Conservation (phyloP, 2,797 vertebrate genomes). For the Spondyliosoma cantharus region DNA sequence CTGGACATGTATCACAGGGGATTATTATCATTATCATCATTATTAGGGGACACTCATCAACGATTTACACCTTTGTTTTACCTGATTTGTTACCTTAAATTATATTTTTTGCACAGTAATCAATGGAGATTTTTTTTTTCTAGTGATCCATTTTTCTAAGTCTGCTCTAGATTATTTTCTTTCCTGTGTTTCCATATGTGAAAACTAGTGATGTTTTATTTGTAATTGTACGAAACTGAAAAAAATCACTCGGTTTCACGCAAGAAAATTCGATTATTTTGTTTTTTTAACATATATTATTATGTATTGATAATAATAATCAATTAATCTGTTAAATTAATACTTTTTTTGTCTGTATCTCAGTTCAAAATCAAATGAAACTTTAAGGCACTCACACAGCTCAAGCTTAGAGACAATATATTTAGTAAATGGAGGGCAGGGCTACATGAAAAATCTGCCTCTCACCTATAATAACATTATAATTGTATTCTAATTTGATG, state of each 20-base stretch:
- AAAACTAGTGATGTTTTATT: too few species aligned
- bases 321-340: background rate
- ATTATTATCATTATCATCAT: too few species aligned
- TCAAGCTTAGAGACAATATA: background rate
- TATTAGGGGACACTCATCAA: background rate
- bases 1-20: conserved; percentile 14
- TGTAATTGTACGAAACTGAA: too few species aligned
- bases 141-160: too few species aligned
- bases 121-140: background rate
- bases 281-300: too few species aligned
- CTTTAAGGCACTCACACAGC: background rate
- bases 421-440: background rate
- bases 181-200: too few species aligned
- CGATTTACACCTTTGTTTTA: background rate
- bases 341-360: background rate
- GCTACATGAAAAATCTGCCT: background rate
- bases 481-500: background rate
- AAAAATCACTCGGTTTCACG: too few species aligned
- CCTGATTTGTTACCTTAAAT: background rate
- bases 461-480: background rate
- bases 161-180: too few species aligned
- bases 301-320: background rate
- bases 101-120: background rate
- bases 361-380: background rate
- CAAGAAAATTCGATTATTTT: too few species aligned